A percentile compares a stretch with the other conserved stretches of the same genome.
Evolutionary conservation across 2,113 vertebrate genomes (phyloP).

Genomic region (Megalops atlanticus): DNA sequence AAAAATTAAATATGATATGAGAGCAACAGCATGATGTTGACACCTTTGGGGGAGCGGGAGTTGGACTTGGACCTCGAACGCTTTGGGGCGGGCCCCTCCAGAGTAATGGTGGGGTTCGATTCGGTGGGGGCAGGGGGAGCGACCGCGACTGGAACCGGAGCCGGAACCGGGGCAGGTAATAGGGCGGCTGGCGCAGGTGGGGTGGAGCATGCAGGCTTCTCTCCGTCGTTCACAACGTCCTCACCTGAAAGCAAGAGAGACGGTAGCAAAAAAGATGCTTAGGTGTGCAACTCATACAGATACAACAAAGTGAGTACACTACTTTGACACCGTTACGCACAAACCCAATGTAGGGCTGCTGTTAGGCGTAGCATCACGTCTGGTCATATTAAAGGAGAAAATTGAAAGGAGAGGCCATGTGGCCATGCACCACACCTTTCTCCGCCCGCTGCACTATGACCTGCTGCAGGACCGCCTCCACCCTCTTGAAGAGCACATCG

Average conservation of each 20-base stretch:
- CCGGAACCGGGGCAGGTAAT: no score
- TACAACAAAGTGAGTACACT: no score
- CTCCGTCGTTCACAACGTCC: slow-evolving; percentile 34
- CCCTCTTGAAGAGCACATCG: slow-evolving; percentile 61
- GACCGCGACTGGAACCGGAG: slow-evolving; percentile 45
- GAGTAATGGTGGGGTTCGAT: not conserved
- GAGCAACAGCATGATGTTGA: not conserved
- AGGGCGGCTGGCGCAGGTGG: not conserved
- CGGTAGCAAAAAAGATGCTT: no score
- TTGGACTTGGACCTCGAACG: slow-evolving; percentile 31
- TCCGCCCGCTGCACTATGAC: slow-evolving; percentile 60
- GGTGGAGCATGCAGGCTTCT: slow-evolving; percentile 32
- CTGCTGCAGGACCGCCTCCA: slow-evolving; percentile 72
- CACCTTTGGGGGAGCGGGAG: slow-evolving; percentile 38
- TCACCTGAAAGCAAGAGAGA: not conserved
- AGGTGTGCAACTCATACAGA: no score
- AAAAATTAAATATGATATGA: no score
- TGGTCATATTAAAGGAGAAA: not conserved
- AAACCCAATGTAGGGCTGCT: not conserved
- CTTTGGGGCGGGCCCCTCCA: not conserved
- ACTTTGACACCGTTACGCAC: no score
- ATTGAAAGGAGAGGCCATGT: not conserved
- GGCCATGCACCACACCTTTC: slow-evolving; percentile 64
- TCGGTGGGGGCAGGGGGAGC: slow-evolving; percentile 22
- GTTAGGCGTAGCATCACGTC: no score